Evolutionary conservation across 2,888 invertebrate genomes (phyloP).

Genomic region (Stenolophus ochropezus): DNA sequence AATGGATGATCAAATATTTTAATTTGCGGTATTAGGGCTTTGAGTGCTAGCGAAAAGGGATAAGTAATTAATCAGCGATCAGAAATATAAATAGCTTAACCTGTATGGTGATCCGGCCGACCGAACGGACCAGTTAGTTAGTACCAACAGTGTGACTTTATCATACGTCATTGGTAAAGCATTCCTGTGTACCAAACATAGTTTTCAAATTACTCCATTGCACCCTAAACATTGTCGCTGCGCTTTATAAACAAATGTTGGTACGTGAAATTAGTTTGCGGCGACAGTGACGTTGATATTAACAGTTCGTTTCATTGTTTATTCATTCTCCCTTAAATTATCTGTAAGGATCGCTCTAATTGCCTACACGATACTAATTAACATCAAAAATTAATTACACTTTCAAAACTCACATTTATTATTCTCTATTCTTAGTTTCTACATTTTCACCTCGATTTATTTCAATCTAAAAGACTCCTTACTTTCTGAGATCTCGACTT

Average conservation of each 20-base stretch:
- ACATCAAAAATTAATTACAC: slow-evolving; percentile 16
- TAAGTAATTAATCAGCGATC: slow-evolving; percentile 13
- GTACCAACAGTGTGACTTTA: slow-evolving; percentile 1
- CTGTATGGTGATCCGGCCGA: neutral
- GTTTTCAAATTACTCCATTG: slow-evolving; percentile 29
- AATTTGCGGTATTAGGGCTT: neutral
- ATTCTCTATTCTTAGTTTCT: slow-evolving; percentile 7
- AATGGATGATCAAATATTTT: neutral
- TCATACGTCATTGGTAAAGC: neutral
- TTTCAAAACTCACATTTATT: slow-evolving; percentile 10
- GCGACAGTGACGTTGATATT: slow-evolving; percentile 18
- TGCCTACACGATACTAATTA: slow-evolving; percentile 12
- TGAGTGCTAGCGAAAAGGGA: slow-evolving; percentile 2
- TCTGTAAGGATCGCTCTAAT: slow-evolving; percentile 6
- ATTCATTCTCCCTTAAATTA: slow-evolving; percentile 9
- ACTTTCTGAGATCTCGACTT: neutral
- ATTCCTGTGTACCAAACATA: slow-evolving; percentile 22
- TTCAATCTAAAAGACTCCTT: neutral
- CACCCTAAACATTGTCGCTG: slow-evolving; percentile 12
- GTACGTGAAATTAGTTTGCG: slow-evolving; percentile 28
- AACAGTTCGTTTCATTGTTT: neutral
- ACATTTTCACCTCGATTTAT: neutral
- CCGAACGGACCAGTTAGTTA: neutral
- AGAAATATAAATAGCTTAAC: slow-evolving; percentile 1
- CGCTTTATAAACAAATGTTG: slow-evolving; percentile 10